These are phyloP conservation scores for Aspidapion aeneum DNA, from an alignment of 2,888 invertebrate species.

Conservation along the genomic window DNA sequence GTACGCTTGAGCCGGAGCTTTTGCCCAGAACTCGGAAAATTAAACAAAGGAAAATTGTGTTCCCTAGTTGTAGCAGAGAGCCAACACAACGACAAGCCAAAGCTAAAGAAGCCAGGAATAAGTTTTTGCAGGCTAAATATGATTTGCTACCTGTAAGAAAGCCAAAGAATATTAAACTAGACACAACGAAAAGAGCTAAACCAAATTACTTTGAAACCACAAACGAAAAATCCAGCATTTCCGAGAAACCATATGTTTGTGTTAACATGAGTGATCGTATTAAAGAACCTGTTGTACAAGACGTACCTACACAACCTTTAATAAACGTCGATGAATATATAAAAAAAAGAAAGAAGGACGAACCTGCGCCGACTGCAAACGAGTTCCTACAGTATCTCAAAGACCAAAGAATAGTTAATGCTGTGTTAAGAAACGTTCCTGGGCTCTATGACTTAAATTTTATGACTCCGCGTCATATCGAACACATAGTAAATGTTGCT, in stretches of 20 bases:
- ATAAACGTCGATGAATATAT: background rate
- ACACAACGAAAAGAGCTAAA: background rate
- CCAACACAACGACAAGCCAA: background rate
- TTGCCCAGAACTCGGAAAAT: background rate
- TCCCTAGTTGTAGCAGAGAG: background rate
- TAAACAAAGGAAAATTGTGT: background rate
- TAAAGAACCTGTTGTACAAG: background rate
- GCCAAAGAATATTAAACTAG: background rate
- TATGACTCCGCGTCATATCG: constrained; percentile 53
- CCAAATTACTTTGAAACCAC: background rate
- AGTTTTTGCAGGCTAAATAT: background rate
- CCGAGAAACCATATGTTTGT: background rate
- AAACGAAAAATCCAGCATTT: background rate
- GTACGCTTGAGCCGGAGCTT: background rate
- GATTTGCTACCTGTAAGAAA: background rate
- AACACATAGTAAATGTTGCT: constrained; percentile 46
- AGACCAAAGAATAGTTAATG: background rate
- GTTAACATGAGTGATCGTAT: background rate
- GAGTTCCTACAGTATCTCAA: background rate
- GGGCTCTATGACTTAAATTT: constrained; percentile 58
- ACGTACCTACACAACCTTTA: background rate
- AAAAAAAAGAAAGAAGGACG: background rate
- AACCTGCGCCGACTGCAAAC: background rate
- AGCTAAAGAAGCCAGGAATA: background rate
- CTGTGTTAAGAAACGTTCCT: constrained; percentile 51